phyloP scores from a whole-genome alignment of 2,797 vertebrate genomes.

The Sebastolobus alascanus region DNA sequence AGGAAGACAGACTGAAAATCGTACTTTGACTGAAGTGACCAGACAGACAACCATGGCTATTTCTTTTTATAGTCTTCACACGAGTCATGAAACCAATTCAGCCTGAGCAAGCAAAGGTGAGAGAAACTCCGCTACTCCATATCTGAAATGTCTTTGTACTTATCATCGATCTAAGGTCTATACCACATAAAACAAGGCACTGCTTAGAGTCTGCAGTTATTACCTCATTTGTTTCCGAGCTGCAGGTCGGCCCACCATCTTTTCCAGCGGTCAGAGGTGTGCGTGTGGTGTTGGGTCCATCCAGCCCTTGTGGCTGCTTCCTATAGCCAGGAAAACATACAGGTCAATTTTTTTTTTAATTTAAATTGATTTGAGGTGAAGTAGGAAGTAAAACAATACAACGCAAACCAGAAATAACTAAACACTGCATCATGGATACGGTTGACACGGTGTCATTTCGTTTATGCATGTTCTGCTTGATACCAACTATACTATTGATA shows the following conservation, averaged over 20 bases:
- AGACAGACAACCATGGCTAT: constrained; percentile 15
- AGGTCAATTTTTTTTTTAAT: not conserved
- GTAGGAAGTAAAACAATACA: not conserved
- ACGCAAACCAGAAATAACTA: not conserved
- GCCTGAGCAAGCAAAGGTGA: constrained; percentile 18
- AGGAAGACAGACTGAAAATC: constrained; percentile 23
- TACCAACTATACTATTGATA: no score
- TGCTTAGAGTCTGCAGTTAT: not conserved
- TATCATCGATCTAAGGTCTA: not conserved
- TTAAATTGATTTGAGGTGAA: not conserved
- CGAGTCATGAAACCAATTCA: constrained; percentile 29
- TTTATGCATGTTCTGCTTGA: no score
- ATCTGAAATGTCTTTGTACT: not conserved
- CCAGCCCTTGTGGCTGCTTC: constrained; percentile 68
- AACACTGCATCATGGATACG: no score
- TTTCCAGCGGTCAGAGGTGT: constrained; percentile 75
- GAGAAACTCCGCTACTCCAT: not conserved
- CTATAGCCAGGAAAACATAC: constrained; percentile 41
- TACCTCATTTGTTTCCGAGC: constrained; percentile 74
- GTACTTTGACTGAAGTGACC: constrained; percentile 47
- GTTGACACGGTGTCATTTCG: no score
- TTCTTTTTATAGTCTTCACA: constrained; percentile 33
- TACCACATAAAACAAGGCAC: not conserved
- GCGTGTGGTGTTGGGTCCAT: constrained; percentile 58
- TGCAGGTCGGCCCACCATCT: constrained; percentile 73